Conservation (phyloP, 2,113 vertebrate species). For the Dicentrarchus labrax region DNA sequence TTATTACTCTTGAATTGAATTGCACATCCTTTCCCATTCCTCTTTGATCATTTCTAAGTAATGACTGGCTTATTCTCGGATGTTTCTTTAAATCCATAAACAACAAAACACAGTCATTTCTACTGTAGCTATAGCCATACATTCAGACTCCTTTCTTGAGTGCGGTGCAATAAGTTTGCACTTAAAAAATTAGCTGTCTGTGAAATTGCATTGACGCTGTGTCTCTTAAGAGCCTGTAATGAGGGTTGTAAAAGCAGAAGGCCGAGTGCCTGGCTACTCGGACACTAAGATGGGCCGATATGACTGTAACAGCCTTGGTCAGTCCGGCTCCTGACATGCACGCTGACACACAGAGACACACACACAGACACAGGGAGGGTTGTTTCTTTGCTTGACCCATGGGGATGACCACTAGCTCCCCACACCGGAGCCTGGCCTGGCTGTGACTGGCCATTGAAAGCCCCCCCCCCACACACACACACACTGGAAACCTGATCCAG, state of each 20-base stretch:
- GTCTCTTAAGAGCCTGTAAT: constrained; percentile 68
- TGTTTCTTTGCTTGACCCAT: constrained; percentile 63
- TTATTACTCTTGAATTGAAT: background rate
- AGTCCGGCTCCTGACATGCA: constrained; percentile 51
- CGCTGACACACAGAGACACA: constrained; percentile 30
- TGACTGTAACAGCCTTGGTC: constrained; percentile 51
- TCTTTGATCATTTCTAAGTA: background rate
- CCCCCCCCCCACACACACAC: constrained; percentile 1
- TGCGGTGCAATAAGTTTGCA: constrained; percentile 54
- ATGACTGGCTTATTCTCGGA: background rate
- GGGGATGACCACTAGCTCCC: constrained; percentile 74
- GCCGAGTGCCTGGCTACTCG: constrained; percentile 31
- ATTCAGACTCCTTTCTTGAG: constrained; percentile 32
- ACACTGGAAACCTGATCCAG: constrained; percentile 83
- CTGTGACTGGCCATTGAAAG: constrained; percentile 78
- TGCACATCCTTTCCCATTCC: background rate
- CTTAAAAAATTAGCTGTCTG: constrained; percentile 47
- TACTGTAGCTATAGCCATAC: background rate
- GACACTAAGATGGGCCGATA: constrained; percentile 46
- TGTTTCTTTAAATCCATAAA: background rate
- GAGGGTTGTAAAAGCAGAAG: constrained; percentile 53
- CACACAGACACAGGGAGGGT: constrained; percentile 30
- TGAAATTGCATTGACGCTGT: constrained; percentile 57
- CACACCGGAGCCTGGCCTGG: constrained; percentile 74
- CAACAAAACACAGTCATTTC: constrained; percentile 8